Evolutionary conservation across 2,888 invertebrate species (phyloP), one percentile per base, ranked within the genome.

Genomic region (Cantharis rustica): DNA sequence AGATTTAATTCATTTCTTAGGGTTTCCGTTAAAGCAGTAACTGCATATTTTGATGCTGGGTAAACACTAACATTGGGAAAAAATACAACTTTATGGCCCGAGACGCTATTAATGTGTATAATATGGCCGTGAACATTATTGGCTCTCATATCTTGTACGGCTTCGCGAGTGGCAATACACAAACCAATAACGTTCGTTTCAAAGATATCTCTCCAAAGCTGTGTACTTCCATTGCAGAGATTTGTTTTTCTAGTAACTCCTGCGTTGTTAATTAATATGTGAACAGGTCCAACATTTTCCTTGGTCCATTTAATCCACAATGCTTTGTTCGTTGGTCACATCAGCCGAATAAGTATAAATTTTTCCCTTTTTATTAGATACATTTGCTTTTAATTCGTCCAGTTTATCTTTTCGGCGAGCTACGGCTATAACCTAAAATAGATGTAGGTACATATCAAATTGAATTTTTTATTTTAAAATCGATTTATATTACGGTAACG

Each of bases 11-110:
- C 90, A 74, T 86, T 86, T 13, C 89, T 85, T 13, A 90, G 82
- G 11, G 89, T 90, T 77, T 89, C 89, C 0, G 88, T 86, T 7
- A 90, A 79, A 1, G 89, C 88, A 3, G 87, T 86, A 1, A 90
- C 87, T 2, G 89, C 89, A 79, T 86, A 87, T 79, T 90, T 90
- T 3, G 90, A 88, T 1, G 89, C 89, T 13, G 88, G 83, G 84
- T 90, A 90, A 81, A 89, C 81, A 62, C 81, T 82, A 69, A 85
- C 82, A 11, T 84, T 84, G 4, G 86, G 86, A 62, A 86, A 80
- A 0, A 84, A 78, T 0, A 84, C 85, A 15, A 86, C 81, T 16
- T 83, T 77, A 17, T 86, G 85, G 3, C 83, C 86, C 1, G 84
- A 84, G 10, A 85, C 75, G n/a, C 47, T 47, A 47, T 47, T 47